Evolutionary conservation across 2,888 invertebrate genomes (phyloP).

Genomic region (Hypomecis atomaria): DNA sequence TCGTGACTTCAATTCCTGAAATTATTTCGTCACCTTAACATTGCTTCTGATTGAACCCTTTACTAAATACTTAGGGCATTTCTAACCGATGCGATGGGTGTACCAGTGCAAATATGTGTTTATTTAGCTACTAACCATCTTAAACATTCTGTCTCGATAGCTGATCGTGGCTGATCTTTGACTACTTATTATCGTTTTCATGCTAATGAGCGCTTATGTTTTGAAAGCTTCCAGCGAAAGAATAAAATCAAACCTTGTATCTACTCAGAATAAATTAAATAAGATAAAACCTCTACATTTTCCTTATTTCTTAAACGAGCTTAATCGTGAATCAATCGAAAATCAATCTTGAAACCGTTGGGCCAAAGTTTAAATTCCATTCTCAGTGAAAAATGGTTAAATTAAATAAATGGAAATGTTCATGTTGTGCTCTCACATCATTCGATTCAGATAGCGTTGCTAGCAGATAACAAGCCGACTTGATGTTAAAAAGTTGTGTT

Average conservation of each 20-base stretch:
- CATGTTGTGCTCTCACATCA: no score
- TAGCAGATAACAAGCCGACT: no score
- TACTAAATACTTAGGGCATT: background rate
- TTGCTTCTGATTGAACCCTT: background rate
- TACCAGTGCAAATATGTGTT: conserved; percentile 10
- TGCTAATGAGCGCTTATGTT: background rate
- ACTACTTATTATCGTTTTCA: background rate
- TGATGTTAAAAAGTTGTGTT: no score
- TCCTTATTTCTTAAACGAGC: no score
- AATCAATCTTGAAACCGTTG: no score
- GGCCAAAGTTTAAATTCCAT: no score
- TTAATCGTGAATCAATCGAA: no score
- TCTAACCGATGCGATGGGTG: background rate
- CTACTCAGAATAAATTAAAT: no score
- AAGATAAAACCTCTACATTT: no score
- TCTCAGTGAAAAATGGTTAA: no score
- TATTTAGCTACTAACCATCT: background rate
- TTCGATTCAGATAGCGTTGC: no score
- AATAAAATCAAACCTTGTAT: background rate
- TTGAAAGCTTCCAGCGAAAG: background rate
- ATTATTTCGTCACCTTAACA: conserved; percentile 32
- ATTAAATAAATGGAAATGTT: no score
- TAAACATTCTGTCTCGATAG: background rate
- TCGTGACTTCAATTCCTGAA: conserved; percentile 70
- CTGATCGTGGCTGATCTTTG: background rate